A percentile compares a stretch with the other conserved stretches of the same genome.
These are phyloP conservation scores for Zelleria hepariella DNA, from an alignment of 2,888 invertebrate genomes.

Conservation along the genomic window DNA sequence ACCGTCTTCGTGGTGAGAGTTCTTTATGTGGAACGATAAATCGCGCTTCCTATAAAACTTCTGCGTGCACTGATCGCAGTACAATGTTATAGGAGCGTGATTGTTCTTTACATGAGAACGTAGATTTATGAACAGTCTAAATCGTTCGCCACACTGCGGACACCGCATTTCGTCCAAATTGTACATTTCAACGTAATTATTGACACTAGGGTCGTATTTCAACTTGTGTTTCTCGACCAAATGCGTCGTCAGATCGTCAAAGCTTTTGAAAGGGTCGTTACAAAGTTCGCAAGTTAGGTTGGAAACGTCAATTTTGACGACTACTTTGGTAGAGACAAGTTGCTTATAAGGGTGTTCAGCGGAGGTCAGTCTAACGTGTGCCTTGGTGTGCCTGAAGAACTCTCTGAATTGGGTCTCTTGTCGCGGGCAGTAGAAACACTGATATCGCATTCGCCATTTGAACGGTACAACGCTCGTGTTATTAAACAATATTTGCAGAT, in stretches of 20 bases:
- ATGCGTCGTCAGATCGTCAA: constrained; percentile 9
- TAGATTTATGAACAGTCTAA: constrained; percentile 8
- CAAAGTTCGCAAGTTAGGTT: constrained; percentile 10
- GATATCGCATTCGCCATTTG: constrained; percentile 9
- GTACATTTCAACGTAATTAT: constrained; percentile 8
- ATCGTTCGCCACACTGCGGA: constrained; percentile 9
- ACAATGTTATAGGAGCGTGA: constrained; percentile 3
- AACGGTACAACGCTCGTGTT: constrained; percentile 13
- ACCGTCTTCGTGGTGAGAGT: neutral
- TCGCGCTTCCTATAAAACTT: constrained; percentile 12
- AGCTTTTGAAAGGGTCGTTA: constrained; percentile 2
- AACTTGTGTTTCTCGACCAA: constrained; percentile 8
- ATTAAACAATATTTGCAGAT: constrained; percentile 9
- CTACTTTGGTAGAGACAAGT: neutral
- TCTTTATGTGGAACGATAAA: constrained; percentile 6
- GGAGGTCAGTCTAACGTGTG: neutral
- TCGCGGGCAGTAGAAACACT: constrained; percentile 12
- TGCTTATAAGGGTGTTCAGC: neutral
- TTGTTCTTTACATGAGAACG: constrained; percentile 8
- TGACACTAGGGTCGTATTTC: constrained; percentile 5
- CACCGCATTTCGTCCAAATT: constrained; percentile 11
- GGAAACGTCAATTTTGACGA: constrained; percentile 12
- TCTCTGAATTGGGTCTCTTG: constrained; percentile 6
- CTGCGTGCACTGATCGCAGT: constrained; percentile 12
- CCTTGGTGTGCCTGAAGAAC: constrained; percentile 5